Evolutionary conservation across 2,113 vertebrate species (phyloP), one percentile per base, ranked within the genome.

Genomic region (Daubentonia madagascariensis): DNA sequence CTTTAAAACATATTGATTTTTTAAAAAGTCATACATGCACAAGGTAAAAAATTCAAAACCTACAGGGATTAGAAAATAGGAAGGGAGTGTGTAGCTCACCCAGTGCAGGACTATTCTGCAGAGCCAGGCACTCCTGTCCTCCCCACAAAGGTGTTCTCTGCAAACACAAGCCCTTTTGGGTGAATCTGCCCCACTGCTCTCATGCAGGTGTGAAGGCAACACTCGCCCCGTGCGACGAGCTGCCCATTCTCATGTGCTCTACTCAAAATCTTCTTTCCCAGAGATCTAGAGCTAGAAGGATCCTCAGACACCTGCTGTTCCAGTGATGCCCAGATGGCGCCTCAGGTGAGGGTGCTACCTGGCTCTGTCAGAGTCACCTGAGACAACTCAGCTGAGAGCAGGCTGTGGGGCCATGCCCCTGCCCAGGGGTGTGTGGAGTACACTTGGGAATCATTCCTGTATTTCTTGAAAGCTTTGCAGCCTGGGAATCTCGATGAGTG

Each of bases 101-200:
- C 9, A 22, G 23, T 54, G 52, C 18, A 6, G 23, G 28, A 11
- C 12, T 28, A 6, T 37, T 2, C 28, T 1, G 28, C 22, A 11
- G n/a, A 83, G 57, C 17, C 6, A 9, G 32, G 54, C 23, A 7
- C n/a, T 22, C 43, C 81, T 30, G 1, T 13, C 23, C 59, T 5
- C 18, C 68, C 32, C 18, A 32, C 37, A 17, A 23, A 35, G 73
- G 30, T 35, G n/a, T 13, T 2, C 16, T n/a, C 0, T 18, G 61
- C 81, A 30, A 12, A 45, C 7, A 0, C 9, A 14, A 48, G 40
- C 25, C 1, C 57, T 28, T 37, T 8, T 12, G 30, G 2, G 8
- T 35, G 25, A n/a, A 3, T 2, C n/a, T 30, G 6, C 7, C 7
- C 16, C 35, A 0, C 3, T 2, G 10, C 25, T 22, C 28, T 18